A percentile compares a stretch with the other conserved stretches of the same genome.
phyloP scores from a whole-genome alignment of 2,797 vertebrate genomes.

The Enteromius thamalakanensis region DNA sequence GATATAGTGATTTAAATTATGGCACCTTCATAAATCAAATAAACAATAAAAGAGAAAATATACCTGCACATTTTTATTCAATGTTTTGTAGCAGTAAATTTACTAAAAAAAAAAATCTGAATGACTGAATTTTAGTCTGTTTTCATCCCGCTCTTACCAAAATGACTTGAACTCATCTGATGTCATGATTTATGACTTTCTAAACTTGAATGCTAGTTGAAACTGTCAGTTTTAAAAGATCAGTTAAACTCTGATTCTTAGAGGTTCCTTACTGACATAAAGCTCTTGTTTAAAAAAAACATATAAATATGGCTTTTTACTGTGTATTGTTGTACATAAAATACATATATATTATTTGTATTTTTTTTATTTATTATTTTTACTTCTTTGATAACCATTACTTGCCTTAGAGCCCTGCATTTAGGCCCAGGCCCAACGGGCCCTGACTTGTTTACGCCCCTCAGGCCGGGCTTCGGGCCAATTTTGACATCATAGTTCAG shows the following conservation, averaged over 20 bases:
- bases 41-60: not conserved
- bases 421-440: too few species aligned
- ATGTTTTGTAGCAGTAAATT: not conserved
- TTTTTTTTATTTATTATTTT: too few species aligned
- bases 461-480: too few species aligned
- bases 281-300: not conserved
- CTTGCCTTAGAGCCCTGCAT: too few species aligned
- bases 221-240: not conserved
- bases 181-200: not conserved
- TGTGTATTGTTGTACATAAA: too few species aligned
- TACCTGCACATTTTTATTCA: not conserved
- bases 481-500: too few species aligned
- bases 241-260: not conserved
- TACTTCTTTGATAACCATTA: too few species aligned
- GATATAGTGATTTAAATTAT: not conserved
- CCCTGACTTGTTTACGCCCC: too few species aligned
- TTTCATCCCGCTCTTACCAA: not conserved
- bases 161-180: not conserved
- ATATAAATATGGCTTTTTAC: not conserved
- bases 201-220: not conserved
- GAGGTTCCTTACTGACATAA: not conserved
- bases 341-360: too few species aligned
- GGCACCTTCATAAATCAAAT: not conserved
- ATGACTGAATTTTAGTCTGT: too few species aligned
- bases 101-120: too few species aligned